A percentile compares a stretch with the other conserved stretches of the same genome.
phyloP scores from a whole-genome alignment of 2,888 invertebrate species.

The Phoenoteleia sp. region DNA sequence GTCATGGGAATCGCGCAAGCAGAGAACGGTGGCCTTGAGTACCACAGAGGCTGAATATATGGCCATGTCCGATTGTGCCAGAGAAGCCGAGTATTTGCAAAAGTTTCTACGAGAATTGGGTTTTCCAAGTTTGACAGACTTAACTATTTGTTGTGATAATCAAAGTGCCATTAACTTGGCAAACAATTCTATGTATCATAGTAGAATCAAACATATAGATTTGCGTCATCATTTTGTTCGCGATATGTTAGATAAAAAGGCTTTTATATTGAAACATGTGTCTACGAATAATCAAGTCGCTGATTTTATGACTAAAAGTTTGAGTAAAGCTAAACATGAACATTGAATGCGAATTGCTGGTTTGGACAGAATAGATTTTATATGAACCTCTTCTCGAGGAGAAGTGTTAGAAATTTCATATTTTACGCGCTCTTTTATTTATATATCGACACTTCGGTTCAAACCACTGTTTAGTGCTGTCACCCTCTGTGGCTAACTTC shows the following conservation, averaged over 20 bases:
- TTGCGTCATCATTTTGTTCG: slow-evolving; percentile 32
- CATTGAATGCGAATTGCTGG: slow-evolving; percentile 12
- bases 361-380: not conserved
- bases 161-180: slow-evolving; percentile 30
- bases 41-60: slow-evolving; percentile 45
- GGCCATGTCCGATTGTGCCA: slow-evolving; percentile 22
- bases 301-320: slow-evolving; percentile 29
- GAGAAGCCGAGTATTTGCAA: slow-evolving; percentile 13
- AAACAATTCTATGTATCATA: slow-evolving; percentile 11
- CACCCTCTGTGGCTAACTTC: no score
- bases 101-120: slow-evolving; percentile 19
- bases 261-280: slow-evolving; percentile 11
- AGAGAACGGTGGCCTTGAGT: slow-evolving; percentile 42
- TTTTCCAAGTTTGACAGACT: not conserved
- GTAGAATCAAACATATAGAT: slow-evolving; percentile 31
- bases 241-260: not conserved
- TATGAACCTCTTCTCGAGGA: slow-evolving; percentile 31
- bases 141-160: slow-evolving; percentile 32
- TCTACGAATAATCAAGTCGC: slow-evolving; percentile 28
- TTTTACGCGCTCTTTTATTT: not conserved
- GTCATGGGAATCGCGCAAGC: slow-evolving; percentile 50
- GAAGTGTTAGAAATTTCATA: slow-evolving; percentile 9
- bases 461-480: not conserved
- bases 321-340: not conserved
- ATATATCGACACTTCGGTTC: slow-evolving; percentile 9